These are phyloP conservation scores for Cisticola juncidis DNA, from an alignment of 2,113 vertebrate genomes.

Conservation along the genomic window DNA sequence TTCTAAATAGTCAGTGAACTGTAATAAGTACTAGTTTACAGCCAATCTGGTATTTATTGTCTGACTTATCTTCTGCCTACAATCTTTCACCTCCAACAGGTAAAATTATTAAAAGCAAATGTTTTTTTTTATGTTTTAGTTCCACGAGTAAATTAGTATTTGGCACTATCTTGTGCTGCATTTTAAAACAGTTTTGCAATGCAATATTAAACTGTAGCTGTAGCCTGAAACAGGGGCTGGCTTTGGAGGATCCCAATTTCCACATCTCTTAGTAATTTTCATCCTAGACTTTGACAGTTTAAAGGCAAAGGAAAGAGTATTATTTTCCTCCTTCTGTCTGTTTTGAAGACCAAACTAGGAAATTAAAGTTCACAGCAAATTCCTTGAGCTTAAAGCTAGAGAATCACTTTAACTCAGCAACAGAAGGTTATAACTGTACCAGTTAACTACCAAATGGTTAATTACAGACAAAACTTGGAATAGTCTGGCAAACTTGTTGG, in stretches of 20 bases:
- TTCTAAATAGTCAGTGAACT: constrained; percentile 7
- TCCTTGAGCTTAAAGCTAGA: neutral
- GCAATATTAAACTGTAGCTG: neutral
- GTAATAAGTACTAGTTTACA: constrained; percentile 30
- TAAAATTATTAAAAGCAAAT: constrained; percentile 5
- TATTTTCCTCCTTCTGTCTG: neutral
- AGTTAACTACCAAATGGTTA: neutral
- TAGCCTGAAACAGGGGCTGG: neutral
- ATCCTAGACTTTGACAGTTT: neutral
- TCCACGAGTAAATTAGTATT: neutral
- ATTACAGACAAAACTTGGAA: neutral
- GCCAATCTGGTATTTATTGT: neutral
- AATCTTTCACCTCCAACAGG: neutral
- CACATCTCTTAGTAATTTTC: neutral
- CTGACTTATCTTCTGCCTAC: neutral
- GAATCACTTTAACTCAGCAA: neutral
- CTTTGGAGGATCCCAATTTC: neutral
- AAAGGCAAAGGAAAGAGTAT: neutral
- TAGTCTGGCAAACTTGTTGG: neutral
- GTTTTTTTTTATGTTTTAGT: neutral
- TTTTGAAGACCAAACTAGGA: neutral
- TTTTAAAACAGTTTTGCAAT: neutral
- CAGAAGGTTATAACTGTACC: neutral
- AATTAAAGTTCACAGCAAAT: neutral
- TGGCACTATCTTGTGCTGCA: neutral